Base-by-base conservation (phyloP, 2,113 vertebrate genomes). In the Paracanthobrama guichenoti region DNA sequence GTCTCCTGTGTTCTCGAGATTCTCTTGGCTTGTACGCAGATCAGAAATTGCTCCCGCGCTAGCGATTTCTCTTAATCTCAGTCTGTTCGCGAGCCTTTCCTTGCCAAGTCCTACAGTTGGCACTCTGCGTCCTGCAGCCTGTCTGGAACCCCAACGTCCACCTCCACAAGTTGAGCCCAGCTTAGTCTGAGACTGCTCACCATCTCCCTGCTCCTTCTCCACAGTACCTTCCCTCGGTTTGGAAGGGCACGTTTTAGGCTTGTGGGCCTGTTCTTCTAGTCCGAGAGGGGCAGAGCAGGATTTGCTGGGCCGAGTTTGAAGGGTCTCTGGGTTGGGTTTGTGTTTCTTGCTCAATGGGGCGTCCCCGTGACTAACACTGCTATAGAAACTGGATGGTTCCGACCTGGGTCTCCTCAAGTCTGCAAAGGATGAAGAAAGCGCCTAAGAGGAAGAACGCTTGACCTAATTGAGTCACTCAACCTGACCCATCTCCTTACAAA, bases 291-390 rank as follows among this genome's bases (percentile, higher is more conserved):
- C 93, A 90, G 96, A 92, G 81, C 93, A 92, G 76, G 95, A 92
- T 91, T 96, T 96, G 92, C 96, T 94, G 83, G 96, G 94, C 92
- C 95, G 95, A 76, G 93, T 90, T 89, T 97, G 97, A 92, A 96
- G 96, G 90, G 93, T 93, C 83, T 97, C 96, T 12, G 96, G 95
- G 93, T 94, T 97, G 90, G 96, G 94, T 92, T 98, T 98, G 94
- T 97, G 97, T 94, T 97, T 97, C 94, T 99, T 98, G 92, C 96
- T 95, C 84, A 97, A 96, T 28, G 97, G 98, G 84, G 95, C 97
- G 76, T 97, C 97, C 89, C 95, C 95, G 87, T 96, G 97, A 90
- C 91, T 93, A 90, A 96, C 96, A 73, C 91, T 95, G 44, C 94
- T 96, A 89, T 95, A 96, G 93, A 95, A 96, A 91, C 93, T 95